Evolutionary conservation across 2,888 invertebrate genomes (phyloP).

Genomic region (Spisula subtruncata): DNA sequence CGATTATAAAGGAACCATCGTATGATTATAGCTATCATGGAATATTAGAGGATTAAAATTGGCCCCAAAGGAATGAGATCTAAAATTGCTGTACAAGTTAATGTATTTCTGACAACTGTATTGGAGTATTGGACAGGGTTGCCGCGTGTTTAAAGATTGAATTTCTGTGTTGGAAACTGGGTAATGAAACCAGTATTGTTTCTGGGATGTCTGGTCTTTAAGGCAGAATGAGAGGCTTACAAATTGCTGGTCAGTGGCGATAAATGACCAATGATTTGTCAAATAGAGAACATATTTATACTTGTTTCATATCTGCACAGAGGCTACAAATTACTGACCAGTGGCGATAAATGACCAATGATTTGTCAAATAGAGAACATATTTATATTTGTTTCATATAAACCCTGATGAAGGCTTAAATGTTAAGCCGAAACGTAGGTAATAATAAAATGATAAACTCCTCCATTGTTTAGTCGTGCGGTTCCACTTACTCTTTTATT

Average conservation of each 20-base stretch:
- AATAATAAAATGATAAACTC: too few species aligned
- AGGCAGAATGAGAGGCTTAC: not conserved
- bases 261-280: not conserved
- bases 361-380: not conserved
- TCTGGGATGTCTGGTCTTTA: not conserved
- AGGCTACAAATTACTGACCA: not conserved
- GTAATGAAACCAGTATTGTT: not conserved
- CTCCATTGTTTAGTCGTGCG: too few species aligned
- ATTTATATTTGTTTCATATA: not conserved
- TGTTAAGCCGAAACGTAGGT: too few species aligned
- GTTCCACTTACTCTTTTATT: too few species aligned
- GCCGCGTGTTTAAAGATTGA: not conserved
- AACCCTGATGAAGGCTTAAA: too few species aligned
- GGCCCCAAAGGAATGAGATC: not conserved
- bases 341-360: not conserved
- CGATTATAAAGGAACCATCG: not conserved
- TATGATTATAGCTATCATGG: not conserved
- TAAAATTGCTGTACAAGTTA: constrained; percentile 6
- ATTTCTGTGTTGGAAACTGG: too few species aligned
- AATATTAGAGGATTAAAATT: not conserved
- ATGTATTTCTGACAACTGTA: constrained; percentile 6
- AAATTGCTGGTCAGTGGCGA: constrained; percentile 14
- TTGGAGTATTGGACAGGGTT: too few species aligned
- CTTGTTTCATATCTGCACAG: not conserved
- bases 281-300: not conserved